Percentiles rank a stretch among this genome's conserved stretches.
Evolutionary conservation across 2,797 vertebrate genomes (phyloP).

Genomic region (Triplophysa yarkandensis): DNA sequence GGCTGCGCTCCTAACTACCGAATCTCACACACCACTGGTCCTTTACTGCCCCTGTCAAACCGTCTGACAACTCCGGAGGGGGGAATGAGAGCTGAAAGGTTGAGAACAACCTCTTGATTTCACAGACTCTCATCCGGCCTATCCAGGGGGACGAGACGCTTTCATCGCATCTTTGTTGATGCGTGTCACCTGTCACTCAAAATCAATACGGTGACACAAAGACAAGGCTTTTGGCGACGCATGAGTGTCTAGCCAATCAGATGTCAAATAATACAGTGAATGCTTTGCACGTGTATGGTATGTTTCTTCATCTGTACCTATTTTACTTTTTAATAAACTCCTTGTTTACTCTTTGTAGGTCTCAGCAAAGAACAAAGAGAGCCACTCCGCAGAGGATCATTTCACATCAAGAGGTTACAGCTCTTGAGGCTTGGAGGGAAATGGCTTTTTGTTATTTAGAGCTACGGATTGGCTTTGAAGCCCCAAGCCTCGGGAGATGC

Average conservation of each 20-base stretch:
- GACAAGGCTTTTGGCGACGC: constrained; percentile 55
- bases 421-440: constrained; percentile 64
- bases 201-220: constrained; percentile 63
- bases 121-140: constrained; percentile 43
- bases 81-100: constrained; percentile 24
- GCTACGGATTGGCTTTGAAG: constrained; percentile 71
- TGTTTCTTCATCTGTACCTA: constrained; percentile 38
- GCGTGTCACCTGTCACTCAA: constrained; percentile 67
- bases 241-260: constrained; percentile 62
- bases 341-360: constrained; percentile 44
- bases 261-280: constrained; percentile 55
- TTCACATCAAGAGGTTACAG: constrained; percentile 51
- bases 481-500: constrained; percentile 59
- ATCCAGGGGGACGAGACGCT: constrained; percentile 42
- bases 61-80: constrained; percentile 42
- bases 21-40: constrained; percentile 58
- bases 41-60: constrained; percentile 52
- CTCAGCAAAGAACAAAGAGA: constrained; percentile 63
- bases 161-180: constrained; percentile 58
- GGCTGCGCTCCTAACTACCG: constrained; percentile 40
- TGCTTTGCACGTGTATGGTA: constrained; percentile 27
- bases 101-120: constrained; percentile 51
- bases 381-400: constrained; percentile 52
- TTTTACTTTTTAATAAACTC: constrained; percentile 49
- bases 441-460: constrained; percentile 71